A percentile compares a stretch with the other conserved stretches of the same genome.
These are phyloP conservation scores for Lacerta viridis DNA, from an alignment of 2,797 vertebrate genomes.

Conservation along the genomic window DNA sequence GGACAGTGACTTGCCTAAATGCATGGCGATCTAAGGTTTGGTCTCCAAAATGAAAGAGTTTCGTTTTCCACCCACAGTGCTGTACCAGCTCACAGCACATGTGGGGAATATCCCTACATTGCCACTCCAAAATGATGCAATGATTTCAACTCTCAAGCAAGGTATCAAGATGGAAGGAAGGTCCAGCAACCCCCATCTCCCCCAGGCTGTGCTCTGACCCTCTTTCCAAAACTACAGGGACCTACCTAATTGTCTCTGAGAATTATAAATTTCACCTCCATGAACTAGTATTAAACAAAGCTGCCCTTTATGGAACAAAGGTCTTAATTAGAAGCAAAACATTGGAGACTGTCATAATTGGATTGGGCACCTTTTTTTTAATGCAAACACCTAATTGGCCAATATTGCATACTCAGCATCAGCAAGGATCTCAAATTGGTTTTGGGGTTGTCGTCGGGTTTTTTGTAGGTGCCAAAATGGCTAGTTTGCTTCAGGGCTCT, in stretches of 20 bases:
- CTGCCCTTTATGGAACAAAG: not conserved
- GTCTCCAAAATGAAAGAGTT: not conserved
- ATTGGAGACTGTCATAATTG: not conserved
- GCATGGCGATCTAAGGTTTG: not conserved
- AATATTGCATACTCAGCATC: not conserved
- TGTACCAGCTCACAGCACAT: no score
- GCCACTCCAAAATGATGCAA: not conserved
- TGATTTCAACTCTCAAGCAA: not conserved
- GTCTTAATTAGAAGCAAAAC: conserved; percentile 44
- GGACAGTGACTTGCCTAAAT: not conserved
- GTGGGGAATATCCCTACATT: not conserved
- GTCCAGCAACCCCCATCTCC: not conserved
- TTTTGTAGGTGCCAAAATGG: conserved; percentile 21
- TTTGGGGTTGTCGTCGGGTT: conserved; percentile 5
- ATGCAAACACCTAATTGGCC: conserved; percentile 22
- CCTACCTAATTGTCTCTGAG: not conserved
- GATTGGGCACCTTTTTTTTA: not conserved
- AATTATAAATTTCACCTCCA: not conserved
- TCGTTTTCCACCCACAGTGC: not conserved
- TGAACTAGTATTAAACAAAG: fast-evolving
- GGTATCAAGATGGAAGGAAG: not conserved
- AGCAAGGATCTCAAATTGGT: not conserved
- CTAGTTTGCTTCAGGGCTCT: not conserved
- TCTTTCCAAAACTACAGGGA: conserved; percentile 3
- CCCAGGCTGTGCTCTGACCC: not conserved